Evolutionary conservation across 2,113 vertebrate species (phyloP), one percentile per base, ranked within the genome.

Genomic region (Pomatorhinus ruficollis): DNA sequence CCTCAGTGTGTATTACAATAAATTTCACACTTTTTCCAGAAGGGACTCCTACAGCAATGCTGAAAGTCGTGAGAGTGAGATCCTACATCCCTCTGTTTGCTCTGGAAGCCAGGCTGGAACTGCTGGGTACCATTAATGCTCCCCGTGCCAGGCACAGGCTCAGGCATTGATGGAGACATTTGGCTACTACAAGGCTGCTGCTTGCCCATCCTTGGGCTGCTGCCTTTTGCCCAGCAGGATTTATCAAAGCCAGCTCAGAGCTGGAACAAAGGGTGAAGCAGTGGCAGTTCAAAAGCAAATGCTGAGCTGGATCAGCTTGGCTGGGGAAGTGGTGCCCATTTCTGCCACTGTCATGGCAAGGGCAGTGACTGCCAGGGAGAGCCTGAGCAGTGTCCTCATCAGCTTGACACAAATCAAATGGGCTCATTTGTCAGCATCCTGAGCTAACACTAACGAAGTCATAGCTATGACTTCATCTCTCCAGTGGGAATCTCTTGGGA

Each of bases 11-110:
- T 31, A 86, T 75, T 87, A 89, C 88, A 95, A 90, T 90, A 96
- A 96, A 96, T 90, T 95, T 97, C 92, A 96, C 96, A 75, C 93
- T 63, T 89, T 81, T 94, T 94, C 90, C 87, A 90, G 35, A 66
- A n/a, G 80, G 94, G 88, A 78, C 20, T 89, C 92, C 63, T 83
- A 16, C 7, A 35, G 83, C 71, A 54, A 47, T 0, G 42, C 79
- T 57, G 63, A 0, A 9, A 87, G 52, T 8, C 35, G 24, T 0
- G 4, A 35, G 68, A 59, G 23, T 6, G 64, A 92, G 95, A 81
- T 63, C 93, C 90, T 10, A 24, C 61, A 39, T 44, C 64, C 30
- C 2, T 12, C 12, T 89, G 71, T 22, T 59, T 68, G 79, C 83
- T 89, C 96, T 93, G 85, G 71, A 82, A 87, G 52, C 5, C 1